Conservation (phyloP, 1,140 invertebrate genomes). For the Macrobrachium nipponense region DNA sequence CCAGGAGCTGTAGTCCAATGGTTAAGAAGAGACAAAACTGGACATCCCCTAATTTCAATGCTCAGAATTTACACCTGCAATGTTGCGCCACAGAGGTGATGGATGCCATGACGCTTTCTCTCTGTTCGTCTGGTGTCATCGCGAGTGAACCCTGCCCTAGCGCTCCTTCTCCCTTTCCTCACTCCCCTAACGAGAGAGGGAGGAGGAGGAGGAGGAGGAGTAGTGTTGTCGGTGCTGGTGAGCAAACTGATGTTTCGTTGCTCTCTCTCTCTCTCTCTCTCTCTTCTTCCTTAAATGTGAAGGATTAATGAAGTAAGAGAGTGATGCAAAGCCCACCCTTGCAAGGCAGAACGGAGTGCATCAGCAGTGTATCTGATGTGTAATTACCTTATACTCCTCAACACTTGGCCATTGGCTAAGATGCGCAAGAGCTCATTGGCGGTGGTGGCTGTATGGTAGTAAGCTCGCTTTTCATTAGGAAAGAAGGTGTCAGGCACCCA, state of each 20-base stretch:
- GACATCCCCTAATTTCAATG: constrained; percentile 48
- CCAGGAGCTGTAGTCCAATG: background rate
- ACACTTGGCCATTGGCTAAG: constrained; percentile 92
- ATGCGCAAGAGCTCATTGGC: constrained; percentile 97
- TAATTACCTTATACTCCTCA: constrained; percentile 90
- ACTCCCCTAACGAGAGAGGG: too few species aligned
- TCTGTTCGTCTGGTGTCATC: too few species aligned
- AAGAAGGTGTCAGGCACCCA: constrained; percentile 99
- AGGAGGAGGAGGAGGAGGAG: too few species aligned
- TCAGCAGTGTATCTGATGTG: constrained; percentile 1
- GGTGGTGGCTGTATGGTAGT: constrained; percentile 97
- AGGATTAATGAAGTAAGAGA: background rate
- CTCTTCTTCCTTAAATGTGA: background rate
- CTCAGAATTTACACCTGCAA: constrained; percentile 30
- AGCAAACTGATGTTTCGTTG: too few species aligned
- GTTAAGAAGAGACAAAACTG: background rate
- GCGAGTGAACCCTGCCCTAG: too few species aligned
- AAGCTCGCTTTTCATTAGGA: constrained; percentile 97
- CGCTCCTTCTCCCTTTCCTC: too few species aligned
- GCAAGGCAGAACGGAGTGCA: constrained; percentile 5
- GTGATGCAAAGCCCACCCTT: constrained; percentile 21
- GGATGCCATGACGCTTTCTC: background rate
- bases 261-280: constrained; percentile 9
- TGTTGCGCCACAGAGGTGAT: background rate
- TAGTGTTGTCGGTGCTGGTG: too few species aligned